Percentiles rank a stretch among this genome's conserved stretches.
phyloP scores from a whole-genome alignment of 2,113 vertebrate species.

The Chascanopsetta lugubris region DNA sequence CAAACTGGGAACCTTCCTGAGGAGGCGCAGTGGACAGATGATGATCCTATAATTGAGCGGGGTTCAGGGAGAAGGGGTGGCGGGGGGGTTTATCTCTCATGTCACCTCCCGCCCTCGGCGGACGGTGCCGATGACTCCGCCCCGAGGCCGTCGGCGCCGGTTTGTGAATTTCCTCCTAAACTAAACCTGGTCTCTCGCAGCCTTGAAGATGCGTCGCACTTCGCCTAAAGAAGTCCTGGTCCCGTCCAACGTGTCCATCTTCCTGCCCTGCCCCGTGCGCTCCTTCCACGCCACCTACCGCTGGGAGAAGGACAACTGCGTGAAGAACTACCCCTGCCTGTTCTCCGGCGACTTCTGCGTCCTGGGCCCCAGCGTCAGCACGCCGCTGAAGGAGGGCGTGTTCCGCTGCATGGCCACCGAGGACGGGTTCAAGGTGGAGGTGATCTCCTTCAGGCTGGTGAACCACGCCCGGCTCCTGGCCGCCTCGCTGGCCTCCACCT shows the following conservation, averaged over 20 bases:
- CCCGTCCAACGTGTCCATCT: constrained; percentile 76
- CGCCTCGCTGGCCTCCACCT: constrained; percentile 69
- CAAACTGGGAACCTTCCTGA: constrained; percentile 47
- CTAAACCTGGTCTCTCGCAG: constrained; percentile 34
- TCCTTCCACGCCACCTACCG: constrained; percentile 85
- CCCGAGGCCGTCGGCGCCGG: too few relatives aligned
- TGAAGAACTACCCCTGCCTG: constrained; percentile 79
- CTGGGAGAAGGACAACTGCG: constrained; percentile 84
- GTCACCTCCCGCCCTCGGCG: constrained; percentile 17
- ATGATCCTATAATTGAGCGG: constrained; percentile 73
- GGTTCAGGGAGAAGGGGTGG: constrained; percentile 38
- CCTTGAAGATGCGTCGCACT: constrained; percentile 72
- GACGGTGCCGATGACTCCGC: constrained; percentile 19
- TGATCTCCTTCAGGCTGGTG: constrained; percentile 81
- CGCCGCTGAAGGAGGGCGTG: constrained; percentile 80
- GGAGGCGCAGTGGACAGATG: constrained; percentile 54
- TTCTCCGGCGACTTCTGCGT: constrained; percentile 83
- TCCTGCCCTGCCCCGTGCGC: constrained; percentile 82
- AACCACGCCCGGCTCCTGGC: constrained; percentile 68
- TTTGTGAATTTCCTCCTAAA: neutral
- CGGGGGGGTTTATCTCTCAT: constrained; percentile 9
- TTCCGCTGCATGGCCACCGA: constrained; percentile 85
- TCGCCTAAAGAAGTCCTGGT: constrained; percentile 78
- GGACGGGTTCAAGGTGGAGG: constrained; percentile 82
- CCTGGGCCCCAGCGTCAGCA: constrained; percentile 73